phyloP scores from a whole-genome alignment of 2,113 vertebrate species.

The Larimichthys polyactis region DNA sequence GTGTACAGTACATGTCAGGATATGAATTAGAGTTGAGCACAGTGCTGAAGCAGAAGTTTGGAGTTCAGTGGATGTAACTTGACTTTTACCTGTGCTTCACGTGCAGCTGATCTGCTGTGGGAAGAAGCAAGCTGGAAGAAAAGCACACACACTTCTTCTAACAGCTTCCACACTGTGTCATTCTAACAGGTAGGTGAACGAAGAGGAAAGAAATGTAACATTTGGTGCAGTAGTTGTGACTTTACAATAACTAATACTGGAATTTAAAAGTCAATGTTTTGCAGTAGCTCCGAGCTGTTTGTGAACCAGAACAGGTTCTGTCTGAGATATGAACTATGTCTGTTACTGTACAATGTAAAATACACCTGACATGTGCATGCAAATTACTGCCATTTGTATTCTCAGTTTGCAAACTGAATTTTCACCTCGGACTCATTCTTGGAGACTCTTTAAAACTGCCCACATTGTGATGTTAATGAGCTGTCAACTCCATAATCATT shows the following conservation, averaged over 20 bases:
- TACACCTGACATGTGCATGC: not conserved
- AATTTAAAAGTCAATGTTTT: not conserved
- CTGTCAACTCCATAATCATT: constrained; percentile 38
- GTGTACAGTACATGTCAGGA: constrained; percentile 61
- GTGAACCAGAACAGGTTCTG: not conserved
- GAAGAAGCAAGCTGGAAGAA: constrained; percentile 22
- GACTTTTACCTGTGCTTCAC: constrained; percentile 44
- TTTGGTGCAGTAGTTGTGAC: not conserved
- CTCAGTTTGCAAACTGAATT: not conserved
- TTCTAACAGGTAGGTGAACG: constrained; percentile 66
- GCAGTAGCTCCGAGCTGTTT: not conserved
- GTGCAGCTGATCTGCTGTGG: constrained; percentile 32
- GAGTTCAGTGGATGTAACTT: constrained; percentile 48
- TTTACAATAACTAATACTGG: not conserved
- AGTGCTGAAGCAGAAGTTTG: constrained; percentile 43
- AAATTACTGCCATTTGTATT: not conserved
- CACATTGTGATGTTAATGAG: constrained; percentile 67
- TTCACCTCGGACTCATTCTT: constrained; percentile 8
- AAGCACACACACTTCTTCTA: constrained; percentile 17
- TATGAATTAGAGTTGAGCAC: constrained; percentile 54
- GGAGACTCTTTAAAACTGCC: constrained; percentile 2
- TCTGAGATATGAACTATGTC: not conserved
- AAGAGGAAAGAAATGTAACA: not conserved
- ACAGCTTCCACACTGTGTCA: constrained; percentile 1
- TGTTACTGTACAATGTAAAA: constrained; percentile 3